Evolutionary conservation across 2,113 vertebrate genomes (phyloP), one percentile per base, ranked within the genome.

Genomic region (Leptobrachium ailaonicum): DNA sequence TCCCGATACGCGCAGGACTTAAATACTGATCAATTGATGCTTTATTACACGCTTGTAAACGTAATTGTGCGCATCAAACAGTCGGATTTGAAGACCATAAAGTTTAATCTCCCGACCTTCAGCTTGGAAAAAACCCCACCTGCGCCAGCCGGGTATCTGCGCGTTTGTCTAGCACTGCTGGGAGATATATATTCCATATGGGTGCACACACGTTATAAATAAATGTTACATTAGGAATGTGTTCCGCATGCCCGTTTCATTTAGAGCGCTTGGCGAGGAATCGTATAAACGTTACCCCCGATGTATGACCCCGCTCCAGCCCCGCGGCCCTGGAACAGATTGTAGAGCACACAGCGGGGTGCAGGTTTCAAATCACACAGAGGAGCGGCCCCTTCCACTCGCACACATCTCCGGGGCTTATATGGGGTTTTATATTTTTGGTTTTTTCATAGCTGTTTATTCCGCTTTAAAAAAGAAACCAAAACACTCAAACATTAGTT

Each of bases 121-220:
- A 9, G n/a, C 41, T 40, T n/a, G 6, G 1, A 8, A 75, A 71
- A 32, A 32, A 32, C 20, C 20, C 73, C 74, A 82, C 74, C 80
- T 70, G 80, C 11, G 3, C 64, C 45, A 11, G 45, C 40, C 4
- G 4, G 20, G 10, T 53, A 60, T 64, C 50, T 50, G 8, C 63
- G 7, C 41, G 20, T 50, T 44, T 82, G 56, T 77, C 42, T 67
- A 41, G n/a, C 8, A 42, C 69, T 64, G 41, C 77, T 14, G 4
- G 66, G 41, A 68, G 64, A 69, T 81, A 75, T 79, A 62, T 69
- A 62, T 81, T 81, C 79, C 79, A 81, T 81, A 81, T 74, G 79
- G 32, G 64, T 0, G 32, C 53, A 75, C 71, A 81, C 72, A 69
- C 73, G 79, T 64, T 81, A 58, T 41, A 69, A 44, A 75, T 69